phyloP scores from a whole-genome alignment of 2,888 invertebrate genomes.

The Oscheius myriophilus region DNA sequence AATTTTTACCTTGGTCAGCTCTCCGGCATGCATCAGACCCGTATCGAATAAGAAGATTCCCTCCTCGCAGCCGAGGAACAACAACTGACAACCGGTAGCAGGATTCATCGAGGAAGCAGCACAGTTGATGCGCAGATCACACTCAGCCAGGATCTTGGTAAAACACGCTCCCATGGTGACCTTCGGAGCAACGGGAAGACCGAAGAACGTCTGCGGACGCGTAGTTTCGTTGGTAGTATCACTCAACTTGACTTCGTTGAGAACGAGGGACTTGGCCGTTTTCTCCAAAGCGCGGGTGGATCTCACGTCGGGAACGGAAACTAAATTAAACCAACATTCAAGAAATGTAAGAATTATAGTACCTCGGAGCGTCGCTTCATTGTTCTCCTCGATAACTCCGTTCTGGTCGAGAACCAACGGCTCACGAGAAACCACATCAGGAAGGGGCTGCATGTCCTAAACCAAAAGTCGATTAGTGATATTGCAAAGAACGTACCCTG shows the following conservation, averaged over 20 bases:
- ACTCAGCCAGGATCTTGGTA: slow-evolving; percentile 96
- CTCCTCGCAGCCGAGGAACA: slow-evolving; percentile 95
- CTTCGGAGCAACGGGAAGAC: slow-evolving; percentile 95
- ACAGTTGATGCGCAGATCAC: slow-evolving; percentile 78
- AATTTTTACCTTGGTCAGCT: slow-evolving; percentile 83
- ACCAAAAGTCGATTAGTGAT: not conserved
- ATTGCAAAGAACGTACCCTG: slow-evolving; percentile 18
- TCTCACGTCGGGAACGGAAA: not conserved
- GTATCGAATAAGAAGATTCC: slow-evolving; percentile 97
- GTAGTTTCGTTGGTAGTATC: too few species aligned
- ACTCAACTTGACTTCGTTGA: too few species aligned
- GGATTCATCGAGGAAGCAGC: slow-evolving; percentile 63
- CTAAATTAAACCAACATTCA: not conserved
- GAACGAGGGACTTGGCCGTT: too few species aligned
- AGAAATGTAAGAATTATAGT: not conserved
- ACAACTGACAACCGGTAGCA: slow-evolving; percentile 78
- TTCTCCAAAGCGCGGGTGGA: not conserved
- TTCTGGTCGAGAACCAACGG: slow-evolving; percentile 49
- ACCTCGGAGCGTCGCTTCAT: slow-evolving; percentile 39
- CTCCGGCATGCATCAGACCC: slow-evolving; percentile 95
- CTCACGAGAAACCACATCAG: slow-evolving; percentile 57
- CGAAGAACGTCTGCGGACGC: slow-evolving; percentile 76
- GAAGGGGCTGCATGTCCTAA: slow-evolving; percentile 53
- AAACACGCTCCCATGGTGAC: slow-evolving; percentile 90
- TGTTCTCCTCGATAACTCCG: slow-evolving; percentile 40